Conservation (phyloP, 2,113 vertebrate genomes). For the Hydropotes inermis region DNA sequence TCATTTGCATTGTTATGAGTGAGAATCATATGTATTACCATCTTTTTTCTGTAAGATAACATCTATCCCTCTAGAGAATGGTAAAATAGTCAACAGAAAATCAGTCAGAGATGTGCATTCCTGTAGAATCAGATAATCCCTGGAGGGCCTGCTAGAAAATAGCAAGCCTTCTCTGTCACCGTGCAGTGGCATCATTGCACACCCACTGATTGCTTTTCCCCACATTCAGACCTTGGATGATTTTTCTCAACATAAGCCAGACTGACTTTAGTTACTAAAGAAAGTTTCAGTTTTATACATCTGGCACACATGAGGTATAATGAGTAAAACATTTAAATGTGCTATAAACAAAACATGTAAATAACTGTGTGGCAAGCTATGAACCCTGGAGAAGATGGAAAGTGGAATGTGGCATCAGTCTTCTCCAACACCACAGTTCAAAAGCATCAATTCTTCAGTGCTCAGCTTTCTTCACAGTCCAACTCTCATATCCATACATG, state of each 20-base stretch:
- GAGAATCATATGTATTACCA: background rate
- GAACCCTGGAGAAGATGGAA: background rate
- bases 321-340: background rate
- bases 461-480: too few species aligned
- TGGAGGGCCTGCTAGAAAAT: background rate
- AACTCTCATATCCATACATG: too few species aligned
- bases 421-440: too few species aligned
- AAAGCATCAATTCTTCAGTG: too few species aligned
- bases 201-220: background rate
- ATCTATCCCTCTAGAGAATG: background rate
- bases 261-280: background rate
- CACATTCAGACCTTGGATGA: background rate
- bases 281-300: slow-evolving; percentile 11
- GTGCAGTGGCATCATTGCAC: background rate
- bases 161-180: background rate
- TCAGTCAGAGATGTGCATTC: background rate
- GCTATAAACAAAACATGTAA: background rate
- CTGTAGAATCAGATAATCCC: background rate
- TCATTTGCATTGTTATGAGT: background rate
- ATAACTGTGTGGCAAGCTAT: background rate
- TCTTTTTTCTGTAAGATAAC: background rate
- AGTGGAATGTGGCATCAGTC: background rate
- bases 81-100: background rate
- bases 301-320: background rate
- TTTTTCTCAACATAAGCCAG: background rate